Evolutionary conservation across 2,113 vertebrate genomes (phyloP), one percentile per base, ranked within the genome.

Genomic region (Triplophysa rosa): DNA sequence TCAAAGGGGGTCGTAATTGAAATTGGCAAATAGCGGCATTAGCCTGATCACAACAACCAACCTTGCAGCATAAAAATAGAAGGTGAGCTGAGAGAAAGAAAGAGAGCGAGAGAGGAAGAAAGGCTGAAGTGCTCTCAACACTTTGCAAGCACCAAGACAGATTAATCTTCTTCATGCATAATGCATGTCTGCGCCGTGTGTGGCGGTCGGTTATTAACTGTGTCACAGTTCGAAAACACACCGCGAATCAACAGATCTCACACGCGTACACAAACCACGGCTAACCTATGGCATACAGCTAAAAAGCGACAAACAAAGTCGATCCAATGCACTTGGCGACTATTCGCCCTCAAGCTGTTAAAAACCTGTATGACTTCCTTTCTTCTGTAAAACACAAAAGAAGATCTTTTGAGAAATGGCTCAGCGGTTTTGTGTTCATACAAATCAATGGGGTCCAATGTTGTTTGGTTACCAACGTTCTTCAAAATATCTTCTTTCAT

Each of bases 1-100:
- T 89, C 81, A 90, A 90, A 89, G 84, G 59, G 85, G 86, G 47
- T 56, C 79, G 17, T 64, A 88, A 87, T 82, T 86, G 86, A 87
- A 89, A 85, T 82, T 80, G 85, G 86, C 86, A 89, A 88, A 87
- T 81, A 80, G 74, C 79, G 82, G 77, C 86, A 84, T 89, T 87
- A 81, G 79, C 71, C 74, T 82, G 79, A 84, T 85, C 80, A 86
- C 81, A 83, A 61, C 24, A 84, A 66, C 80, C 80, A 80, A 75
- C 74, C 81, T 21, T 79, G 80, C 74, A 77, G 78, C 26, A 54
- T 68, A 77, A 77, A 83, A 82, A 82, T 56, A 81, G 77, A 80
- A 81, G 80, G 64, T 80, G 82, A 87, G 68, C 62, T 75, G 61
- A 10, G 59, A 74, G 61, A 58, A 26, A 67, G 19, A 19, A 54